Evolutionary conservation across 2,797 vertebrate species (phyloP).

Genomic region (Scyliorhinus canicula): DNA sequence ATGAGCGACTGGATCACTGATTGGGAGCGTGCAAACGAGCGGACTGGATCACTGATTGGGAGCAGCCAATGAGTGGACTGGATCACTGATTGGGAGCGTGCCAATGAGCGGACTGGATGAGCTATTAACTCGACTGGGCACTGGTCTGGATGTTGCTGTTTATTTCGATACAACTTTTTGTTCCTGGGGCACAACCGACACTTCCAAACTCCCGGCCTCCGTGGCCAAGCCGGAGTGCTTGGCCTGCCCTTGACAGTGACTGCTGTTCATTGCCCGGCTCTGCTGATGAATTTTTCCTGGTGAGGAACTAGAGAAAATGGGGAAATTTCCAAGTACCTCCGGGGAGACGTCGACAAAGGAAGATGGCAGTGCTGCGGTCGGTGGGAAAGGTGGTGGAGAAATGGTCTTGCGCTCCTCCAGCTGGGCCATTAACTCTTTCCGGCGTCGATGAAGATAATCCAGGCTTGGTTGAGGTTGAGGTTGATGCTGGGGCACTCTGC

Average conservation of each 20-base stretch:
- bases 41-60: not conserved
- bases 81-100: not conserved
- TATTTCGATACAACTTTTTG: no score
- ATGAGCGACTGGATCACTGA: not conserved
- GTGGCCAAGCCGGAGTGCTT: not conserved
- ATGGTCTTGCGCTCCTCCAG: slow-evolving; percentile 93
- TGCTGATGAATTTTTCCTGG: not conserved
- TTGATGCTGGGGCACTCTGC: slow-evolving; percentile 51
- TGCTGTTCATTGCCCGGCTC: not conserved
- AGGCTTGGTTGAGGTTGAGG: slow-evolving; percentile 74
- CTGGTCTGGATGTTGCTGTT: not conserved
- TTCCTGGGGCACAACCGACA: no score
- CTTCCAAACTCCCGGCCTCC: not conserved
- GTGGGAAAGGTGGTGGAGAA: slow-evolving; percentile 90
- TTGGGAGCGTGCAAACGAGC: not conserved
- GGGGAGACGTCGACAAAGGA: slow-evolving; percentile 21
- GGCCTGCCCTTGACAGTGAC: not conserved
- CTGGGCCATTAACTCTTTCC: slow-evolving; percentile 92
- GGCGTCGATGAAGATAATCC: slow-evolving; percentile 84
- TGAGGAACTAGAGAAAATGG: not conserved
- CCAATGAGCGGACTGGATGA: not conserved
- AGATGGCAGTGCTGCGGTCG: slow-evolving; percentile 61
- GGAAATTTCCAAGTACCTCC: not conserved
- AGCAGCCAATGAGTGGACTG: not conserved
- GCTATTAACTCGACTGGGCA: not conserved